A percentile compares a stretch with the other conserved stretches of the same genome.
Evolutionary conservation across 2,113 vertebrate genomes (phyloP).

Genomic region (Pao palembangensis): DNA sequence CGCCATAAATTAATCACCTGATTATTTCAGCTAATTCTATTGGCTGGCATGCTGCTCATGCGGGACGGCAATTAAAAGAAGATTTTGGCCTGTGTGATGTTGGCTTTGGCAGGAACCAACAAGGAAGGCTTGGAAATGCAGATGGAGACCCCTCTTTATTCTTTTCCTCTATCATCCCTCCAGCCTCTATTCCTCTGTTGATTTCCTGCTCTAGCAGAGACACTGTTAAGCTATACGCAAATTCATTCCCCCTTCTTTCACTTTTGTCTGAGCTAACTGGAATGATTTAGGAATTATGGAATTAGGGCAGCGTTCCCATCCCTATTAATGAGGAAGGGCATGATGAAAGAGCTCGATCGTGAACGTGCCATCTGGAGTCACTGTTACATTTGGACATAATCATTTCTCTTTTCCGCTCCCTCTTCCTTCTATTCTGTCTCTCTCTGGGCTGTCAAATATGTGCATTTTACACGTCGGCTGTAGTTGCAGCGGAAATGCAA

Average conservation of each 20-base stretch:
- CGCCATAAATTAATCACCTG: constrained; percentile 52
- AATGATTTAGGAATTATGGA: constrained; percentile 72
- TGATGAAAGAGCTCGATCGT: constrained; percentile 69
- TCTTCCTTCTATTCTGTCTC: not conserved
- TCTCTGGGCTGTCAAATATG: constrained; percentile 12
- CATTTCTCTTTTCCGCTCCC: constrained; percentile 29
- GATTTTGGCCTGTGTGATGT: constrained; percentile 51
- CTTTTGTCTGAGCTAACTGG: constrained; percentile 58
- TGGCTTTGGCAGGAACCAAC: constrained; percentile 54
- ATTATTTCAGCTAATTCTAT: constrained; percentile 53
- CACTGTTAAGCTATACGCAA: constrained; percentile 49
- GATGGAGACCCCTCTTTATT: constrained; percentile 49
- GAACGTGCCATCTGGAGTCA: constrained; percentile 65
- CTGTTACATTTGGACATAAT: constrained; percentile 54
- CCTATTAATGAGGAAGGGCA: constrained; percentile 68
- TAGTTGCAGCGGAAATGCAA: constrained; percentile 63
- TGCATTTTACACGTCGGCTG: constrained; percentile 27
- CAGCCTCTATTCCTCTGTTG: constrained; percentile 31
- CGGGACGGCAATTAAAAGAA: constrained; percentile 45
- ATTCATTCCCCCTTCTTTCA: constrained; percentile 53
- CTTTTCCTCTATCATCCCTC: constrained; percentile 11
- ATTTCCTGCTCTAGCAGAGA: constrained; percentile 32
- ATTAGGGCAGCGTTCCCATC: constrained; percentile 69
- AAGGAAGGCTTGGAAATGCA: constrained; percentile 55
- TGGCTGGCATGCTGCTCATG: constrained; percentile 23